Base-by-base conservation (phyloP, 2,888 invertebrate species). In the Biston betularia region DNA sequence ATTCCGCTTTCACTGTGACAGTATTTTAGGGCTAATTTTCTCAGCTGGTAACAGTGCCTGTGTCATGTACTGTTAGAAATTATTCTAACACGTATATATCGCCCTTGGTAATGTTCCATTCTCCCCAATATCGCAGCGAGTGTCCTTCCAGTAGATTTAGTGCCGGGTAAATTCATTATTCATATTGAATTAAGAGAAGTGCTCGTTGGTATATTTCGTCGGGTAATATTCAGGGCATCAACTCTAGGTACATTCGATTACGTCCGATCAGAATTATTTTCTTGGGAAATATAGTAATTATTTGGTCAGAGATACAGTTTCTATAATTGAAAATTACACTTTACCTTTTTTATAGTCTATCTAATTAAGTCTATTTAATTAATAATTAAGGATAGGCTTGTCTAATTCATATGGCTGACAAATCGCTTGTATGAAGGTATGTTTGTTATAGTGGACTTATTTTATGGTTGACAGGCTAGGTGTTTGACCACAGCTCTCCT, bases 81-180 rank as follows among this genome's bases (percentile, higher is more conserved):
- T 3, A 35, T 24, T 54, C 42, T 33, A 42, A 42, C 53, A 40
- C 52, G n/a, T 53, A 10, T 9, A n/a, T 40, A 40, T 45, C 45
- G 5, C 40, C 62, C 62, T 40, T 35, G 33, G 24, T 56, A 56
- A 56, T 35, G 35, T 45, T 34, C 24, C 56, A 46, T 56, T 46
- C 34, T 49, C 57, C 33, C 35, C 48, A 68, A 59, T 62, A 60
- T 68, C 49, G 50, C 57, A 60, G 63, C 56, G 45, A 45, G 42
- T 62, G 11, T 54, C 63, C 54, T 63, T 59, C 58, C 56, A 65
- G 57, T 53, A 65, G 53, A 70, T 52, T 63, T 63, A 49, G 59
- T 62, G 54, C 55, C 68, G 52, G 67, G 60, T 74, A 67, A 69
- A 78, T 81, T 80, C 67, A 79, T 79, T 81, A 81, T 80, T 82